Evolutionary conservation across 37 sponge, comb jelly and placozoan species (phyloP), one percentile per base, ranked within the genome.

Genomic region (Dysidea cf. avara): DNA sequence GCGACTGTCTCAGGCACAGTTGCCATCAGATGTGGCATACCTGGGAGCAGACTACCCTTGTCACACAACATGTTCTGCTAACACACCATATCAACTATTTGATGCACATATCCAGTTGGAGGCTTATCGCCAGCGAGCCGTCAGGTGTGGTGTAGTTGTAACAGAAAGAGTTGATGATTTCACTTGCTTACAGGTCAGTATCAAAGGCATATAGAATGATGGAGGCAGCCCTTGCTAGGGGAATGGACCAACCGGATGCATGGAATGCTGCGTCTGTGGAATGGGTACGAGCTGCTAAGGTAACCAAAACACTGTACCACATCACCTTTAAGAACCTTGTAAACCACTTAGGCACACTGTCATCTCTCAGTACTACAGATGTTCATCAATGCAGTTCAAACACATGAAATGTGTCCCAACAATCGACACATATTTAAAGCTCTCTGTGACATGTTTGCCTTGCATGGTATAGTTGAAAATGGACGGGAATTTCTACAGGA

Each of bases 341-440:
- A 34, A 29, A 34, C n/a, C 38, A n/a, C 14, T 1, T 71, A 93
- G 94, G 94, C 94, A 24, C 94, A 93, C 71, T 85, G 94, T 66
- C 78, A 93, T 54, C 81, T 76, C 53, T 57, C 69, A 32, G 82
- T 79, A 0, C 66, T 93, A 54, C 89, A 81, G 40, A 61, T 77
- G 22, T 93, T 89, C 79, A 34, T 59, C 21, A 72, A 80, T 6
- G 75, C 83, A 13, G 43, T 88, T n/a, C 50, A 81, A 34, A 33
- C 38, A 0, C 49, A 48, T 40, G 61, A 56, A 17, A 14, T 91
- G 58, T 65, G 72, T 72, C 61, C 71, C n/a, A 31, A 30, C 51
- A 82, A 82, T 26, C 21, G 46, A 16, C 64, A 49, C 38, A 75
- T 78, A 2, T 46, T 91, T 68, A 69, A 70, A 14, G 49, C 54